A percentile compares a stretch with the other conserved stretches of the same genome.
phyloP scores from a whole-genome alignment of 2,113 vertebrate genomes.

The Pelobates fuscus region DNA sequence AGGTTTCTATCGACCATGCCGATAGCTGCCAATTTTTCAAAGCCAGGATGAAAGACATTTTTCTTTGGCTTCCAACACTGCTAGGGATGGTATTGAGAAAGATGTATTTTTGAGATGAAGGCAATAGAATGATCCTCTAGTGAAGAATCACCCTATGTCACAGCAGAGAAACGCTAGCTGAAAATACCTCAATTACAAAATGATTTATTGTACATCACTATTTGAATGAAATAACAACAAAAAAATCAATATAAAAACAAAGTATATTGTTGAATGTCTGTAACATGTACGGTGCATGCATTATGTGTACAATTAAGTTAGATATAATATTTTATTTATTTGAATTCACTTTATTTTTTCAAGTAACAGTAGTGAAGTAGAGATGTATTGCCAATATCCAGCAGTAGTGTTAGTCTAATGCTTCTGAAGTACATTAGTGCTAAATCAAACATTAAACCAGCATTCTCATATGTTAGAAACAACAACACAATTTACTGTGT shows the following conservation, averaged over 20 bases:
- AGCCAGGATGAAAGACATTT: conserved; percentile 20
- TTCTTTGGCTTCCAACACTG: conserved; percentile 21
- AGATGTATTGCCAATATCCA: too few species aligned
- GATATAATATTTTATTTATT: too few species aligned
- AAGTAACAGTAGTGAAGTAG: too few species aligned
- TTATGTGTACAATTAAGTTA: too few species aligned
- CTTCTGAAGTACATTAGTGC: too few species aligned
- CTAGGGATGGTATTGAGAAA: conserved; percentile 31
- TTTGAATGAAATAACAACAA: conserved; percentile 19
- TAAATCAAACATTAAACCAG: too few species aligned
- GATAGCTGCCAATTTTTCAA: conserved; percentile 32
- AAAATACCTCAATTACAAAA: conserved; percentile 44
- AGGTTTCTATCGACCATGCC: conserved; percentile 21
- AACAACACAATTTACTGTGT: too few species aligned
- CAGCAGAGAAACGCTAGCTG: conserved; percentile 5
- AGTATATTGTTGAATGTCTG: neutral
- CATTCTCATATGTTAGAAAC: too few species aligned
- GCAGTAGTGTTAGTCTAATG: too few species aligned
- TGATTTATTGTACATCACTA: conserved; percentile 35
- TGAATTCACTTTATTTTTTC: too few species aligned
- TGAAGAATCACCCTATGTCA: conserved; percentile 24
- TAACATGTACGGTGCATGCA: too few species aligned
- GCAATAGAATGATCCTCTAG: conserved; percentile 20
- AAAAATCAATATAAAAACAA: conserved; percentile 17
- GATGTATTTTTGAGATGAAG: conserved; percentile 38